Conservation (phyloP, 2,888 invertebrate species). For the Acronicta leporina region DNA sequence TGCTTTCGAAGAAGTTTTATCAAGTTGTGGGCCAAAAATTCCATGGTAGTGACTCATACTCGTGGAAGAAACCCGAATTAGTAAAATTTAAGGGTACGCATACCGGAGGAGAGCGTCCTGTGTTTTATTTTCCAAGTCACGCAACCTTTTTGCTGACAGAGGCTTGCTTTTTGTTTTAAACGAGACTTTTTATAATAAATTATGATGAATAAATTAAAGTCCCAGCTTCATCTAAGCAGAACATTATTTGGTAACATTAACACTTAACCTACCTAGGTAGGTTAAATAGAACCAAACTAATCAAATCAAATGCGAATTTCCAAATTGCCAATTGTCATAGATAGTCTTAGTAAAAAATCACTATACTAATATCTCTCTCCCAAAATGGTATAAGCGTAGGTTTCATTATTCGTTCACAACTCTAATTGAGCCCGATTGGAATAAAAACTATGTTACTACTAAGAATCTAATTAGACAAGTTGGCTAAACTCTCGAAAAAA, state of each 20-base stretch:
- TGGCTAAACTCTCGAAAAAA: background rate
- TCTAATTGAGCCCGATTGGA: slow-evolving; percentile 16
- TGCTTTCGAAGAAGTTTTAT: slow-evolving; percentile 15
- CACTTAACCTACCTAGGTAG: too few species aligned
- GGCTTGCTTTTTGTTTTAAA: slow-evolving; percentile 6
- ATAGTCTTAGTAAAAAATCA: slow-evolving; percentile 9
- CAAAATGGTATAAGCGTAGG: slow-evolving; percentile 34
- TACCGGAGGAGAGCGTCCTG: slow-evolving; percentile 14
- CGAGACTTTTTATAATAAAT: slow-evolving; percentile 6
- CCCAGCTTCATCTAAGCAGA: too few species aligned
- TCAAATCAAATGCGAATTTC: background rate
- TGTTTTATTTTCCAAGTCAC: slow-evolving; percentile 36
- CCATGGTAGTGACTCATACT: slow-evolving; percentile 45
- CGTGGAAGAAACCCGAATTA: slow-evolving; percentile 33
- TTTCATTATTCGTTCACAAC: slow-evolving; percentile 38
- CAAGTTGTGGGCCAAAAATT: slow-evolving; percentile 21
- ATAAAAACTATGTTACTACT: slow-evolving; percentile 36
- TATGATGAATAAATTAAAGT: slow-evolving; percentile 18
- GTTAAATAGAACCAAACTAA: background rate
- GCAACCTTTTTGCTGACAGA: slow-evolving; percentile 20
- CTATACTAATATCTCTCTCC: slow-evolving; percentile 14
- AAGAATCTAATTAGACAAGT: slow-evolving; percentile 26
- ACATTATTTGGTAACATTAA: too few species aligned
- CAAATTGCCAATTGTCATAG: background rate
- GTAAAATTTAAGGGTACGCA: slow-evolving; percentile 42